These are phyloP conservation scores for Temnothorax longispinosus DNA, from an alignment of 1,140 invertebrate species.

Conservation along the genomic window DNA sequence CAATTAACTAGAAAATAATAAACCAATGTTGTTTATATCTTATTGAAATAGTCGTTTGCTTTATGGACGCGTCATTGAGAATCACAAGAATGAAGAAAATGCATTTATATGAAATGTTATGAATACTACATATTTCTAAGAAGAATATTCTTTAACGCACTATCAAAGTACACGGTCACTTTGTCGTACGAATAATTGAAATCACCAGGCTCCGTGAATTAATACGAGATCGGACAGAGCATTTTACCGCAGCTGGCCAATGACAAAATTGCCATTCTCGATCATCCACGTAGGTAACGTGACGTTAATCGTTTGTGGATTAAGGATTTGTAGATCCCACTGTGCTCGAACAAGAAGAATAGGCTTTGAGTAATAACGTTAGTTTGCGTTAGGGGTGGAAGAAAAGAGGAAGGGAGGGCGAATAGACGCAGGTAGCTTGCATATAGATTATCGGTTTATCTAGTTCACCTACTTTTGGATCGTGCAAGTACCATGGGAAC, in stretches of 20 bases:
- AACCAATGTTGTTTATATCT: not conserved
- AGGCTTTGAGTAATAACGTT: slow-evolving; percentile 37
- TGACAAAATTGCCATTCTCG: slow-evolving; percentile 31
- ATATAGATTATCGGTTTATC: slow-evolving; percentile 67
- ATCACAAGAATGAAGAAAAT: not conserved
- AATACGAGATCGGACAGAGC: slow-evolving; percentile 51
- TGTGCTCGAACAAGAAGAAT: slow-evolving; percentile 7
- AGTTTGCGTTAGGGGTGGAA: not conserved
- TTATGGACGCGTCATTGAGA: not conserved
- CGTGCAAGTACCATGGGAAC: slow-evolving; percentile 1
- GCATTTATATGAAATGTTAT: not conserved
- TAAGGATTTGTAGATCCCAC: slow-evolving; percentile 47
- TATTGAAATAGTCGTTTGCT: not conserved
- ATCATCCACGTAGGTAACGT: slow-evolving; percentile 46
- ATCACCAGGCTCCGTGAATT: slow-evolving; percentile 24
- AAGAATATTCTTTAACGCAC: not conserved
- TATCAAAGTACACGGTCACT: not conserved
- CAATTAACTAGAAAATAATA: not conserved
- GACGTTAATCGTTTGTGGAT: slow-evolving; percentile 64
- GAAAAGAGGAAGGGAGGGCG: no score
- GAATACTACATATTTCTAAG: not conserved
- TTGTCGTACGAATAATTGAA: not conserved
- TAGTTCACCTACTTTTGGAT: slow-evolving; percentile 64
- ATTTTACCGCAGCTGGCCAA: not conserved
- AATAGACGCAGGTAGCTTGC: slow-evolving; percentile 18